Evolutionary conservation across 1,140 invertebrate species (phyloP), one percentile per base, ranked within the genome.

Genomic region (Drosophila lacertosa): DNA sequence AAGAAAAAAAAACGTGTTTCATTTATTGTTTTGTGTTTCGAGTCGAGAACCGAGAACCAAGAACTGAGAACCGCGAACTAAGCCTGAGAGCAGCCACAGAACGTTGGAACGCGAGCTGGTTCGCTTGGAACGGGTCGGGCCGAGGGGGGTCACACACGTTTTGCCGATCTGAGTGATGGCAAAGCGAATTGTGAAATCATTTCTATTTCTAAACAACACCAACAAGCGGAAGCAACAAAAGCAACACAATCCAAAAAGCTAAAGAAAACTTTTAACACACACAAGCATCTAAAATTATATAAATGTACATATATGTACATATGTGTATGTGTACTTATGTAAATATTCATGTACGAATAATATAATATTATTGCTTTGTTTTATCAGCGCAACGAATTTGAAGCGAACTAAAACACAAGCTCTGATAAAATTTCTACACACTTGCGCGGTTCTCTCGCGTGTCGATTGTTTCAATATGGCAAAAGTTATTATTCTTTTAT

Each of bases 191-290:
- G 81, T 84, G 80, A 84, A 84, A 84, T 84, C 81, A 84, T 84
- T 84, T 84, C 76, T 84, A 84, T 84, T 84, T 84, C 80, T 74
- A 79, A 74, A 62, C 76, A 79, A 78, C 68, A n/a, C n/a, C n/a
- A 75, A 83, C 62, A 83, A 78, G 68, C 77, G 67, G 76, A 79
- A 78, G 53, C 69, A 74, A 74, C 68, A 58, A 69, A 55, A 62
- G 42, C 13, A 22, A 57, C 22, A 66, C 29, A 35, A 54, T 40
- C 22, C 65, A 59, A 70, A 68, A 55, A 67, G 67, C 54, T 77
- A 42, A 54, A 74, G 53, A 58, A 40, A 40, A 58, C 22, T 16
- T 4, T 15, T 9, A n/a, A 55, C 37, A 39, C 51, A 33, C 10
- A 44, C 24, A 54, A n/a, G n/a, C n/a, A n/a, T n/a, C n/a, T 32